phyloP scores from a whole-genome alignment of 2,888 invertebrate species.

The Sinopyrophorus schimmeli region DNA sequence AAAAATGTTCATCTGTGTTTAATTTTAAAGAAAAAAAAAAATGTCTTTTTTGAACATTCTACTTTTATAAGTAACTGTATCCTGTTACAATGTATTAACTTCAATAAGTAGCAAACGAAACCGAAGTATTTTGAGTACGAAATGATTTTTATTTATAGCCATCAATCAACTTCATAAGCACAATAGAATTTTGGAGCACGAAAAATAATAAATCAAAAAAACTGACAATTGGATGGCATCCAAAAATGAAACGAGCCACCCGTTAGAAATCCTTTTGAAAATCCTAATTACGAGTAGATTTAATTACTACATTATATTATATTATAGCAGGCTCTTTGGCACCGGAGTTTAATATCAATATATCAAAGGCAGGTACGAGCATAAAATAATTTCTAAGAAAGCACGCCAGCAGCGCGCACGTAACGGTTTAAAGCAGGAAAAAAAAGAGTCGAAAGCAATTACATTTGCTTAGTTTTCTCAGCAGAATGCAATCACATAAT shows the following conservation, averaged over 20 bases:
- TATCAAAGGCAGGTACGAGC: constrained; percentile 4
- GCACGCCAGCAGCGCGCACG: constrained; percentile 12
- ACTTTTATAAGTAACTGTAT: no score
- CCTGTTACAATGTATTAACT: no score
- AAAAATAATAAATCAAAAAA: no score
- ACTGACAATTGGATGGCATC: constrained; percentile 14
- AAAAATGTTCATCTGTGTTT: no score
- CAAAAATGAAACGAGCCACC: constrained; percentile 6
- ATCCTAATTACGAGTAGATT: constrained; percentile 16
- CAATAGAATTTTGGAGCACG: no score
- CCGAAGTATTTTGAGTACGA: no score
- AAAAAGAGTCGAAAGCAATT: constrained; percentile 22
- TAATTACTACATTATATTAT: constrained; percentile 29
- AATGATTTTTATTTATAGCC: no score
- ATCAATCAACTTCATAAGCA: no score
- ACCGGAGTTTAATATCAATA: constrained; percentile 13
- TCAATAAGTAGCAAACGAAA: no score
- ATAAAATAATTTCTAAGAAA: constrained; percentile 20
- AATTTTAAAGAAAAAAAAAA: no score
- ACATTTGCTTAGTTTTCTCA: constrained; percentile 26
- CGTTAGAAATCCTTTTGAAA: constrained; percentile 5
- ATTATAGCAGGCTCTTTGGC: constrained; percentile 18
- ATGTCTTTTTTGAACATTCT: no score
- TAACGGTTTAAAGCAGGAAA: constrained; percentile 17
- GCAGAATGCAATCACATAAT: constrained; percentile 36